phyloP scores from a whole-genome alignment of 2,888 invertebrate genomes.

The Platerodrilus igneus region DNA sequence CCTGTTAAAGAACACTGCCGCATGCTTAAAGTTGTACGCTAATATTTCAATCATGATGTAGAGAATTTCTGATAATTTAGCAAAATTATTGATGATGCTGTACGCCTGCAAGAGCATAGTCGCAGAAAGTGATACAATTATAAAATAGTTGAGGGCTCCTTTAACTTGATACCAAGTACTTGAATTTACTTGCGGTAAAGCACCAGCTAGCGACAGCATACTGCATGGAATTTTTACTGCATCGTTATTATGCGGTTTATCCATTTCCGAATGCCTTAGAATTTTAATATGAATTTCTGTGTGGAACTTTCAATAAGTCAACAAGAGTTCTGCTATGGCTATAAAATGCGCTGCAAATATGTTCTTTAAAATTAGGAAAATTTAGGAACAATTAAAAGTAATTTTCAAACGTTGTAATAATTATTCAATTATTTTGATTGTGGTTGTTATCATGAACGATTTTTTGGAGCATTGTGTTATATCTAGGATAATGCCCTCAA shows the following conservation, averaged over 20 bases:
- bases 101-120: constrained; percentile 13
- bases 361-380: no score
- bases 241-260: constrained; percentile 5
- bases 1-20: constrained; percentile 7
- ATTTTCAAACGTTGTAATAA: no score
- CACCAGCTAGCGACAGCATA: constrained; percentile 11
- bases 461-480: no score
- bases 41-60: constrained; percentile 18
- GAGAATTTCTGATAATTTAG: constrained; percentile 18
- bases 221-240: constrained; percentile 10
- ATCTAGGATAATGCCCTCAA: no score
- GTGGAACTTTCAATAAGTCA: no score
- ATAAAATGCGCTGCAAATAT: no score
- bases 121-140: background rate
- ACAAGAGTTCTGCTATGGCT: no score
- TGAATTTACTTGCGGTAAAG: constrained; percentile 13
- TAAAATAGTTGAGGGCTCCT: constrained; percentile 2
- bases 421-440: no score
- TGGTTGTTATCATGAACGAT: no score
- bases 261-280: no score
- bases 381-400: no score
- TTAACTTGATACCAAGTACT: constrained; percentile 5
- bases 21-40: constrained; percentile 10
- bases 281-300: no score
- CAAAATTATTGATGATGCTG: constrained; percentile 12